These are phyloP conservation scores for Sylvietta virens DNA, from an alignment of 2,113 vertebrate genomes.

Conservation along the genomic window DNA sequence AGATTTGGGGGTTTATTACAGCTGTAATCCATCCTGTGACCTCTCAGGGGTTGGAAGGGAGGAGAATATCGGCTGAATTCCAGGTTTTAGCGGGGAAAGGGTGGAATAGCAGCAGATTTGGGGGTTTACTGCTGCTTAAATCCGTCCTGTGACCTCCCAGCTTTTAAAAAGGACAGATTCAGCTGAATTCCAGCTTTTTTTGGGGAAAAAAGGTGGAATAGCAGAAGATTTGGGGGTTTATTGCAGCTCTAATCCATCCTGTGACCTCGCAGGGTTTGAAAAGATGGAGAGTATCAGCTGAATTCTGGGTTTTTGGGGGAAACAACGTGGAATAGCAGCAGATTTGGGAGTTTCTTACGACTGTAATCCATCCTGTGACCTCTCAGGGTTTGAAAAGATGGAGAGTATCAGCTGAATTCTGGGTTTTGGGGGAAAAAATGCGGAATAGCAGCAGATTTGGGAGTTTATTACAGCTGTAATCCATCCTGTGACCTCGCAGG, in stretches of 20 bases:
- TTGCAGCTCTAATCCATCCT: background rate
- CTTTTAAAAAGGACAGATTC: background rate
- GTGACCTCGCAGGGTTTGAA: background rate
- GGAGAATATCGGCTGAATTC: background rate
- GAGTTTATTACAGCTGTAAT: background rate
- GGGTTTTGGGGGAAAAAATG: background rate
- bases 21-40: background rate
- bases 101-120: background rate
- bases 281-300: background rate
- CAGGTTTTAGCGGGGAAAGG: background rate
- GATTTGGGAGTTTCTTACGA: background rate
- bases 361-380: background rate
- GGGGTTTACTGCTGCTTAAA: background rate
- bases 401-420: too few relatives aligned
- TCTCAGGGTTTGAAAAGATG: background rate
- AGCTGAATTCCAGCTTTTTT: background rate
- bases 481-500: background rate
- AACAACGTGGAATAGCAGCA: background rate
- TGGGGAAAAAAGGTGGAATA: background rate
- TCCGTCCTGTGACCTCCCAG: background rate
- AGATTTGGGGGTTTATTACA: background rate
- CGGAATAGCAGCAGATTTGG: background rate
- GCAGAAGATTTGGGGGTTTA: background rate
- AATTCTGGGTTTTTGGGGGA: background rate
- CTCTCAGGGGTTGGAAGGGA: background rate